Evolutionary conservation across 1,140 invertebrate species (phyloP).

Genomic region (Papilio glaucus): DNA sequence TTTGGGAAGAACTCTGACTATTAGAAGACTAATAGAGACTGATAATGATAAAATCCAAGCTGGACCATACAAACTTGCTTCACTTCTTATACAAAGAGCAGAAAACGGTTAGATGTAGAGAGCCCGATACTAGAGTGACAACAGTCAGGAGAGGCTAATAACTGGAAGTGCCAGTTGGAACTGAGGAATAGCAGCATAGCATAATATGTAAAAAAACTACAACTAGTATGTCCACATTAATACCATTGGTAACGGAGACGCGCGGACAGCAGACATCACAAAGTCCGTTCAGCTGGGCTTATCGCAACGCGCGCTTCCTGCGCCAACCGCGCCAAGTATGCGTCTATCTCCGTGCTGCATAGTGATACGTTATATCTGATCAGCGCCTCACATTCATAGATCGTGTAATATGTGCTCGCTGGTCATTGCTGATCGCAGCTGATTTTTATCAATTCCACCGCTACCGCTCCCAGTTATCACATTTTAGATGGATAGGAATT

Average conservation of each 20-base stretch:
- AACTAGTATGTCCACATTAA: conserved; percentile 49
- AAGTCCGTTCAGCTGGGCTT: conserved; percentile 76
- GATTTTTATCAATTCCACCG: conserved; percentile 26
- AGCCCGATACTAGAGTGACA: no score
- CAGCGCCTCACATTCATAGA: conserved; percentile 23
- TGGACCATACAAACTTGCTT: no score
- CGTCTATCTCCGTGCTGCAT: conserved; percentile 51
- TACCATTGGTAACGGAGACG: conserved; percentile 56
- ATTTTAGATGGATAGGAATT: neutral
- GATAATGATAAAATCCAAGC: no score
- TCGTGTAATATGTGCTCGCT: conserved; percentile 29
- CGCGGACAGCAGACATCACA: conserved; percentile 80
- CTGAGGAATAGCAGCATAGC: no score
- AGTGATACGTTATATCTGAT: conserved; percentile 48
- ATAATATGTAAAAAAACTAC: conserved; percentile 16
- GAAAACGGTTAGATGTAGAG: no score
- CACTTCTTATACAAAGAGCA: no score
- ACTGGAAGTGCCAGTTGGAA: no score
- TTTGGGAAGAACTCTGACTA: no score
- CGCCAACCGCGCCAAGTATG: conserved; percentile 67
- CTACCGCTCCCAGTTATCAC: neutral
- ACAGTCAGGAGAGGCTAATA: no score
- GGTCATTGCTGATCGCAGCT: conserved; percentile 19
- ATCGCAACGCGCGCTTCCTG: conserved; percentile 78
- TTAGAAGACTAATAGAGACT: no score